phyloP scores from a whole-genome alignment of 2,113 vertebrate genomes.

The Tachysurus vachellii region DNA sequence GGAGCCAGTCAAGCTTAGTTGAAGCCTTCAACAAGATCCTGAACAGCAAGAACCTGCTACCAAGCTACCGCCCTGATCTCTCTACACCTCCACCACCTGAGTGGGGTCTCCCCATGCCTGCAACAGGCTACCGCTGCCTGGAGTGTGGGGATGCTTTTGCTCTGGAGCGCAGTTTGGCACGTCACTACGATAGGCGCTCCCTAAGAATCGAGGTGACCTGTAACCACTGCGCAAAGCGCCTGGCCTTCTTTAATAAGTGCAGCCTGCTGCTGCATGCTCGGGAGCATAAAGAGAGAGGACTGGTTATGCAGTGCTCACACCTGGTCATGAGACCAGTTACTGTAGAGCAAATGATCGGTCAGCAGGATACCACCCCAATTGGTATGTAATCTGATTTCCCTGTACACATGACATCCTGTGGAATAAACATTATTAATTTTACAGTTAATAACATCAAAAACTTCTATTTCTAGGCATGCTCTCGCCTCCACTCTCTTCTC shows the following conservation, averaged over 20 bases:
- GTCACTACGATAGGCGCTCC: slow-evolving; percentile 92
- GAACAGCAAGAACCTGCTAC: slow-evolving; percentile 92
- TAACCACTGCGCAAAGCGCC: slow-evolving; percentile 91
- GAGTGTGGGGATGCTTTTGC: slow-evolving; percentile 94
- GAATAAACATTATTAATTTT: background rate
- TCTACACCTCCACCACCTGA: slow-evolving; percentile 76
- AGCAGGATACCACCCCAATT: slow-evolving; percentile 79
- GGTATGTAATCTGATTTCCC: slow-evolving; percentile 54
- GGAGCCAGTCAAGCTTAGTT: slow-evolving; percentile 91
- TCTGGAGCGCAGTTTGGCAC: slow-evolving; percentile 87
- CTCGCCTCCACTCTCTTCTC: slow-evolving; percentile 57
- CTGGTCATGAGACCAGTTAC: slow-evolving; percentile 92
- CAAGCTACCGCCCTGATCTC: slow-evolving; percentile 89
- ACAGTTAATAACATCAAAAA: background rate
- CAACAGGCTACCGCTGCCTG: slow-evolving; percentile 86
- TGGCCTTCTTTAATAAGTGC: slow-evolving; percentile 98
- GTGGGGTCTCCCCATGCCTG: slow-evolving; percentile 82
- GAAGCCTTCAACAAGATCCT: slow-evolving; percentile 97
- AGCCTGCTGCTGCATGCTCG: slow-evolving; percentile 91
- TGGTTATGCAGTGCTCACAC: slow-evolving; percentile 98
- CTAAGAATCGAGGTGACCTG: slow-evolving; percentile 96
- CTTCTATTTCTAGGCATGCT: slow-evolving; percentile 39
- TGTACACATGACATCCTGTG: background rate
- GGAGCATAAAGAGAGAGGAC: slow-evolving; percentile 94
- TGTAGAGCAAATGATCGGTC: slow-evolving; percentile 93